A percentile compares a stretch with the other conserved stretches of the same genome.
Conservation (phyloP, 2,113 vertebrate genomes). For the Aspiorhynchus laticeps region DNA sequence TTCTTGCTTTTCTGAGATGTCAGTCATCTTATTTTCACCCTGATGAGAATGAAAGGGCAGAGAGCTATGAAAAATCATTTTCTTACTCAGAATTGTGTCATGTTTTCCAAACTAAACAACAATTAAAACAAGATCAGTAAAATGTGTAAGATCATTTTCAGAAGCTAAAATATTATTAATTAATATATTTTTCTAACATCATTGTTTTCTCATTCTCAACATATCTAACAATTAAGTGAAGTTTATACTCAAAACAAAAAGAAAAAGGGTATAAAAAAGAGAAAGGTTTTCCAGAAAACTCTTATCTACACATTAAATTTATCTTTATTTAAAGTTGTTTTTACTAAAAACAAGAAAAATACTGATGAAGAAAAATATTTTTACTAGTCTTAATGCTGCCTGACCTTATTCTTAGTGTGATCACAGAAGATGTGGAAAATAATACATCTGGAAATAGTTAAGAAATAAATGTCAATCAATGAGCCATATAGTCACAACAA, state of each 20-base stretch:
- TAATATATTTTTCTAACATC: not conserved
- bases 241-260: not conserved
- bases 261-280: not conserved
- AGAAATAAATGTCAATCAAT: not conserved
- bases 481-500: not conserved
- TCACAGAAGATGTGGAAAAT: not conserved
- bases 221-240: not conserved
- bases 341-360: slow-evolving; percentile 9
- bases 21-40: slow-evolving; percentile 47
- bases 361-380: not conserved
- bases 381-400: not conserved
- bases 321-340: not conserved
- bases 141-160: not conserved
- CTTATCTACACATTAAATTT: not conserved
- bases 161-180: not conserved
- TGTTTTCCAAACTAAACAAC: not conserved
- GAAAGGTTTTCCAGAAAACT: not conserved
- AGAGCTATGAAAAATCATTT: slow-evolving; percentile 29
- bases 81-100: not conserved
- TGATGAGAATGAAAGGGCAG: slow-evolving; percentile 55
- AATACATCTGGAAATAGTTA: slow-evolving; percentile 11
- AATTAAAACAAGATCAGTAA: not conserved
- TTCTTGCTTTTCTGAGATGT: slow-evolving; percentile 59
- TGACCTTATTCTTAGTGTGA: not conserved
- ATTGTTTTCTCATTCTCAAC: not conserved